Evolutionary conservation across 2,888 invertebrate species (phyloP).

Genomic region (Thecocarcelia acutangulata): DNA sequence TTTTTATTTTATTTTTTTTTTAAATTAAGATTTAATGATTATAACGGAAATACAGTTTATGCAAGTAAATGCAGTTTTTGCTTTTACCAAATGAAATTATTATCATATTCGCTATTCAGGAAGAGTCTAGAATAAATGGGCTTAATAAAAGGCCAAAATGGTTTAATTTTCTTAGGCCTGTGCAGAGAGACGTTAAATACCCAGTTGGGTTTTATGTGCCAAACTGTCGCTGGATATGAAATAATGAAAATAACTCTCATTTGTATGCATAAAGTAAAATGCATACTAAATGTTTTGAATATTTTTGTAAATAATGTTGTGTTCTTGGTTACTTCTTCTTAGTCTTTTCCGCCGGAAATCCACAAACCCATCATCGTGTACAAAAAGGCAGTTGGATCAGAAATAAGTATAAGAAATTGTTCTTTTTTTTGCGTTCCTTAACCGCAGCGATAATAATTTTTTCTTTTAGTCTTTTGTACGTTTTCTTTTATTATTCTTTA

Average conservation of each 20-base stretch:
- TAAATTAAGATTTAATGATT: not conserved
- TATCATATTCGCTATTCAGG: no score
- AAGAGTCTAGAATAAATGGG: conserved; percentile 21
- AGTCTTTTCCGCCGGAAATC: conserved; percentile 66
- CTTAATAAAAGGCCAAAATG: conserved; percentile 7
- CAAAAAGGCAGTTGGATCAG: conserved; percentile 30
- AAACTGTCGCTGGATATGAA: conserved; percentile 2
- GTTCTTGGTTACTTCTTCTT: conserved; percentile 27
- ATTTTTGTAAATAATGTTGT: conserved; percentile 1
- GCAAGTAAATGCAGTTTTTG: conserved; percentile 15
- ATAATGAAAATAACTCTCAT: conserved; percentile 24
- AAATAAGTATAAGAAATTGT: conserved; percentile 42
- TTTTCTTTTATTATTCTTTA: conserved; percentile 54
- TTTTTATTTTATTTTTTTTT: not conserved
- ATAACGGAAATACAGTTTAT: conserved; percentile 60
- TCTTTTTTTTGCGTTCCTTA: conserved; percentile 9
- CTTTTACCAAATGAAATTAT: no score
- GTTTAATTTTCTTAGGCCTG: conserved; percentile 23
- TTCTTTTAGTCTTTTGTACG: not conserved
- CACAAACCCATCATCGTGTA: conserved; percentile 14
- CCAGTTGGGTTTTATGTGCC: conserved; percentile 14
- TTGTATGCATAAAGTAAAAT: conserved; percentile 39
- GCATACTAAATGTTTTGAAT: not conserved
- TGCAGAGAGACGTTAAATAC: not conserved
- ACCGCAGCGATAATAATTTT: conserved; percentile 48